Base-by-base conservation (phyloP, 2,888 invertebrate species). In the Elmis aenea region DNA sequence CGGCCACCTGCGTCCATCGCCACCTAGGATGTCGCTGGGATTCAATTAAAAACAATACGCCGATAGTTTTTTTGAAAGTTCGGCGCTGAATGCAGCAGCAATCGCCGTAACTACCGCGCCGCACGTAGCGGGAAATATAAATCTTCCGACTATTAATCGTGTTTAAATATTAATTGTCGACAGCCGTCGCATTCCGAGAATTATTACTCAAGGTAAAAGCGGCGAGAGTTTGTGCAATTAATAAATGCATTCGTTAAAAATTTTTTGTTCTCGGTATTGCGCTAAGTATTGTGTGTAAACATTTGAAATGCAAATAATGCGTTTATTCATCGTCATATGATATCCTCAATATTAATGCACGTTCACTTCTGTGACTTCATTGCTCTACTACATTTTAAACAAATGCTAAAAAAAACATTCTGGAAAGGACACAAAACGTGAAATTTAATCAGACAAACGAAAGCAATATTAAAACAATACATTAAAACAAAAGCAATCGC, bases 81-180 rank as follows among this genome's bases (percentile, higher is more conserved):
- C 34, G 27, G 40, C 35, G 35, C 26, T 32, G 16, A 40, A 40
- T 36, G 31, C 26, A 21, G 32, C 29, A 28, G 30, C 36, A 54
- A 55, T 52, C 38, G 42, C 41, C 50, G 47, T 45, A 55, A 54
- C 52, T 37, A 38, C 20, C 38, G 42, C 38, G 44, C 23, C 45
- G 35, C 57, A 55, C 57, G 57, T 53, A 50, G 48, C 45, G 50
- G 53, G 51, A 55, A 53, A 54, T 53, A 53, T 54, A 54, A 55
- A 55, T 51, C 42, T n/a, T 35, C 33, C 41, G 46, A 50, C 52
- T 53, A 54, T 54, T 48, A 47, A 52, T 55, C 48, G 45, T 48
- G 27, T 35, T 38, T 40, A 45, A 37, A 45, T 42, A 42, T 45
- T 45, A 45, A 38, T 38, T 34, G 34, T 43, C 30, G 43, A 38